Evolutionary conservation across 2,888 invertebrate genomes (phyloP), one percentile per base, ranked within the genome.

Genomic region (Erynnis tages): DNA sequence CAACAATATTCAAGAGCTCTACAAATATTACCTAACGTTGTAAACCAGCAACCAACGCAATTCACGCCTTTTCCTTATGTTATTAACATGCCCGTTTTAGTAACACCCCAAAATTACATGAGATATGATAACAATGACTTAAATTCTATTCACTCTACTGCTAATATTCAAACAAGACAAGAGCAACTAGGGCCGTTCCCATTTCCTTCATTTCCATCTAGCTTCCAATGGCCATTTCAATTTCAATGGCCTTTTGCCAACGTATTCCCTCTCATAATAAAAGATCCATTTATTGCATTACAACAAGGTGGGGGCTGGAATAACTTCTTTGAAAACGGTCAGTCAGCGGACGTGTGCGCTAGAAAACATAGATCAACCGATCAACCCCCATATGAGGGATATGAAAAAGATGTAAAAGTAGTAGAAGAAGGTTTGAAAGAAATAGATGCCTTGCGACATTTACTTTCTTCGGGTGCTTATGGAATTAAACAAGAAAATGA

Each of bases 261-360:
- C 25, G 78, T 79, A 25, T 92, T 92, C 61, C 92, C 92, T 0
- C 81, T 92, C 23, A 67, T 91, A 5, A 86, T 92, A 21, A 91
- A 87, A 70, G 91, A 92, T 63, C 92, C 92, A 0, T 67, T 92
- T 7, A 64, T 91, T 4, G 87, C 85, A 53, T 78, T 91, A 43
- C 70, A 81, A 49, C 80, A 79, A 56, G 83, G 90, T 23, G 91
- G 91, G 37, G 90, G 91, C 2, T 85, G 89, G 67, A 87, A 85
- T 21, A 90, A 87, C 56, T 83, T 92, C 62, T 65, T 92, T 35
- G 91, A 93, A 71, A 91, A 91, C 58, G 92, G 92, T 1, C 92
- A 91, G 61, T 80, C 65, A 40, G 91, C 91, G 29, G 91, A 92
- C 60, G 79, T 90, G 11, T 91, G 91, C 59, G 79, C 65, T 48